A percentile compares a stretch with the other conserved stretches of the same genome.
Conservation (phyloP, 2,113 vertebrate species). For the Progne subis region DNA sequence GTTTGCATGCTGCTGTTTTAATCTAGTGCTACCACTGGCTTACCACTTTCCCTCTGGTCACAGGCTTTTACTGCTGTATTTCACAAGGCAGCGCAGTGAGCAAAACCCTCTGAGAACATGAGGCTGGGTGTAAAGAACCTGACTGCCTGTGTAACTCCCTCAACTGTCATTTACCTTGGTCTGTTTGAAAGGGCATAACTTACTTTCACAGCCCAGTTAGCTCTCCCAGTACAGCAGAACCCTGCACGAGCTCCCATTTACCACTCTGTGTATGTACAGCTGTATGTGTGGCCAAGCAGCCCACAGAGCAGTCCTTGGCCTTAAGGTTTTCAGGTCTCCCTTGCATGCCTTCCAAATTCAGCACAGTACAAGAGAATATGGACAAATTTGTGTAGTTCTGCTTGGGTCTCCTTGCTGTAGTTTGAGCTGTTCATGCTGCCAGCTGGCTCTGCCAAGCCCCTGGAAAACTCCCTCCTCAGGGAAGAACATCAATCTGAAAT, state of each 20-base stretch:
- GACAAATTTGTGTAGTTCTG: not conserved
- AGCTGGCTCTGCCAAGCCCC: not conserved
- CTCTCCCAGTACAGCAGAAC: constrained; percentile 65
- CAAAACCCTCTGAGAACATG: constrained; percentile 71
- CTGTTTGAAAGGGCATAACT: constrained; percentile 81
- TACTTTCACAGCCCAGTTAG: constrained; percentile 75
- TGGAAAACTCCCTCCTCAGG: not conserved
- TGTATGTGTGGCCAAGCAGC: not conserved
- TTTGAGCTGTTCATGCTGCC: not conserved
- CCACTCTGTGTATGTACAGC: not conserved
- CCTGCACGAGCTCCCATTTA: not conserved
- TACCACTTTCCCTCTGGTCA: not conserved
- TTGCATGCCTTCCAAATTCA: not conserved
- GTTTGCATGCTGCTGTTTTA: not conserved
- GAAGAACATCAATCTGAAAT: not conserved
- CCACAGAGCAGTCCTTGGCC: not conserved
- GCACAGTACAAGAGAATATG: not conserved
- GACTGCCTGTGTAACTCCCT: constrained; percentile 74
- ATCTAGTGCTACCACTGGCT: constrained; percentile 1
- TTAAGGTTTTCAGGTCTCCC: not conserved
- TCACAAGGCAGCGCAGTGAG: constrained; percentile 77
- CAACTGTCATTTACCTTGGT: constrained; percentile 77
- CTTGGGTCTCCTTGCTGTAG: not conserved
- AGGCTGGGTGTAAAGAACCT: constrained; percentile 73
- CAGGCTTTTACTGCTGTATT: constrained; percentile 82